phyloP scores from a whole-genome alignment of 2,113 vertebrate species.

The Barbus barbus region DNA sequence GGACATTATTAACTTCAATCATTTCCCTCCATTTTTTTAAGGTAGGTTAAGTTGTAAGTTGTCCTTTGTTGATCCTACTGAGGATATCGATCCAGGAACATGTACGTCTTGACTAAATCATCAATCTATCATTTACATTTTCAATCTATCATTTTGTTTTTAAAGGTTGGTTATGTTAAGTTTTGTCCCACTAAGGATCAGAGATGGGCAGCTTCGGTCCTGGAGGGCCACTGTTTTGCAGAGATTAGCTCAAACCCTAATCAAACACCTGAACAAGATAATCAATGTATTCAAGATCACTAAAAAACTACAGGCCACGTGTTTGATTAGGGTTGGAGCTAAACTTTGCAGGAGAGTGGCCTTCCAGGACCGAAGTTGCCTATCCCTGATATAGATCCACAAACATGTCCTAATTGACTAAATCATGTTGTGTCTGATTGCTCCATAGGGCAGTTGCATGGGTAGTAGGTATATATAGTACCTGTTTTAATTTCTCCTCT shows the following conservation, averaged over 20 bases:
- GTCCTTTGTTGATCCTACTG: background rate
- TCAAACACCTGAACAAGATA: background rate
- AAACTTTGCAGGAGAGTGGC: background rate
- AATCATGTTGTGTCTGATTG: background rate
- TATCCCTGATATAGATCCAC: background rate
- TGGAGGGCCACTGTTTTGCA: background rate
- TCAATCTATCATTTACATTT: background rate
- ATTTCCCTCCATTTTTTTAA: background rate
- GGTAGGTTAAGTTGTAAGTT: background rate
- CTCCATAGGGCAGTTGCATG: background rate
- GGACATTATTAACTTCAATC: background rate
- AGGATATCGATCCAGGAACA: background rate
- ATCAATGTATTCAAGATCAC: background rate
- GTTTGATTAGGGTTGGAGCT: background rate
- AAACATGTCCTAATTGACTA: background rate
- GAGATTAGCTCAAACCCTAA: too few species aligned
- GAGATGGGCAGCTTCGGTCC: background rate
- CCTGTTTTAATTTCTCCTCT: conserved; percentile 73
- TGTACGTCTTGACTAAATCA: background rate
- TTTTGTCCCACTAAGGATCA: background rate
- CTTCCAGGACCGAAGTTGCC: background rate
- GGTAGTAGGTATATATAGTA: conserved; percentile 38
- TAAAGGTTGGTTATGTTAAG: background rate
- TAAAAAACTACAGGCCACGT: background rate
- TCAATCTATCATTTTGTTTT: background rate